phyloP scores from a whole-genome alignment of 2,797 vertebrate genomes.

The Otus scops region DNA sequence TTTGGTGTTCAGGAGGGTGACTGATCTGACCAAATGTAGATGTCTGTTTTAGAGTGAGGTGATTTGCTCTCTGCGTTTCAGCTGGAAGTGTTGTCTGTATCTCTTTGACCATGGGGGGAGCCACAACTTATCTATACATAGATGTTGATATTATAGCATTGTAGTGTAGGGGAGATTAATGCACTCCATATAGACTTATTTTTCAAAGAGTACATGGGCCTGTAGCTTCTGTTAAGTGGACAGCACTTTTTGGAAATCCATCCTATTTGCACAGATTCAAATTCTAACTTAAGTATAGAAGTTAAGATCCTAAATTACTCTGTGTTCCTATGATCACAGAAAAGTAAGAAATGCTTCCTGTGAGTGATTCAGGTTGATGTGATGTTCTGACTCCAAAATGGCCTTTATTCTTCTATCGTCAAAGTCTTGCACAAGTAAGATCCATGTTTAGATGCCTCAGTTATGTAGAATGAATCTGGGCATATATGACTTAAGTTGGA shows the following conservation, averaged over 20 bases:
- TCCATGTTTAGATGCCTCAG: not conserved
- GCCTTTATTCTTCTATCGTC: not conserved
- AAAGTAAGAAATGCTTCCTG: not conserved
- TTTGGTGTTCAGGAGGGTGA: not conserved
- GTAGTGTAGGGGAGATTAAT: not conserved
- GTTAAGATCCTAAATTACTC: not conserved
- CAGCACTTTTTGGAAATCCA: not conserved
- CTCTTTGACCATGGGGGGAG: not conserved
- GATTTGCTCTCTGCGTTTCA: not conserved
- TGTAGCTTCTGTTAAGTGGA: not conserved
- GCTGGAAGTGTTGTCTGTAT: not conserved
- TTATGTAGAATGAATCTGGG: not conserved
- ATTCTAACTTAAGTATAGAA: fast-evolving
- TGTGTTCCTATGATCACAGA: not conserved
- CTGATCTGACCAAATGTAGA: not conserved
- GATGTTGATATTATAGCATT: fast-evolving
- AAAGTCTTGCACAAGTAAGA: not conserved
- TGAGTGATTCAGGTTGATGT: not conserved
- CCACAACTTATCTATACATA: fast-evolving
- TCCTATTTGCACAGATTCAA: not conserved
- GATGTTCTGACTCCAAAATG: not conserved
- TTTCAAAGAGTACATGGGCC: too few relatives aligned
- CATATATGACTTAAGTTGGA: not conserved
- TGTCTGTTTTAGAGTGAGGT: not conserved
- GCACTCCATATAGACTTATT: not conserved